These are phyloP conservation scores for Gavialis gangeticus DNA, from an alignment of 2,113 vertebrate species.

Conservation along the genomic window DNA sequence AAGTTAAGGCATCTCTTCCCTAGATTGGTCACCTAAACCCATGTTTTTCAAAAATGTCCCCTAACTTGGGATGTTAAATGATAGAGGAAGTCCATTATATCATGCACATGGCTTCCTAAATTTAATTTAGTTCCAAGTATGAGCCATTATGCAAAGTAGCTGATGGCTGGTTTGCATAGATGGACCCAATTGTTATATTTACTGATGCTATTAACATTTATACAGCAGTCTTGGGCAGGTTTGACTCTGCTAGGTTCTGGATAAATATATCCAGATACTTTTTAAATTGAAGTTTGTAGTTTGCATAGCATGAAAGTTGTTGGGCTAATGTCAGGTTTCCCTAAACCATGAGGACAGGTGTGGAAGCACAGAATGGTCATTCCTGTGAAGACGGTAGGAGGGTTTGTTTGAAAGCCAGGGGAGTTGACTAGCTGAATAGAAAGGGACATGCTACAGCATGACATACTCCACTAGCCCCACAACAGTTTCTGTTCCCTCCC, in stretches of 20 bases:
- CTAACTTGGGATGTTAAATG: fast-evolving
- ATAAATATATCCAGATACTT: not conserved
- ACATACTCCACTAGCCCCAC: fast-evolving
- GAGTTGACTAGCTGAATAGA: fast-evolving
- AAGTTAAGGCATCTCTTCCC: not conserved
- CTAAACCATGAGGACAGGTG: fast-evolving
- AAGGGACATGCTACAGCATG: not conserved
- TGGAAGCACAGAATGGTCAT: not conserved
- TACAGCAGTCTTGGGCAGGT: not conserved
- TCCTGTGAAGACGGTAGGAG: fast-evolving
- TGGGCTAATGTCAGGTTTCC: fast-evolving
- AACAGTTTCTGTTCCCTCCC: fast-evolving
- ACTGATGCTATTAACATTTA: not conserved
- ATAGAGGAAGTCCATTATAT: fast-evolving
- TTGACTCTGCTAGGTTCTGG: not conserved
- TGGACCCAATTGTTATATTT: conserved; percentile 21
- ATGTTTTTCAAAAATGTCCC: not conserved
- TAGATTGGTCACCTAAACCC: not conserved
- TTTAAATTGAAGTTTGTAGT: not conserved
- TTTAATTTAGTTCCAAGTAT: not conserved
- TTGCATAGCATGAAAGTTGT: fast-evolving
- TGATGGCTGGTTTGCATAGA: not conserved
- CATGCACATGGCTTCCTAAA: fast-evolving
- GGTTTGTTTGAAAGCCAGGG: fast-evolving
- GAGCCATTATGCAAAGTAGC: not conserved